Conservation (phyloP, 2,888 invertebrate genomes). For the Coleophora deauratella region DNA sequence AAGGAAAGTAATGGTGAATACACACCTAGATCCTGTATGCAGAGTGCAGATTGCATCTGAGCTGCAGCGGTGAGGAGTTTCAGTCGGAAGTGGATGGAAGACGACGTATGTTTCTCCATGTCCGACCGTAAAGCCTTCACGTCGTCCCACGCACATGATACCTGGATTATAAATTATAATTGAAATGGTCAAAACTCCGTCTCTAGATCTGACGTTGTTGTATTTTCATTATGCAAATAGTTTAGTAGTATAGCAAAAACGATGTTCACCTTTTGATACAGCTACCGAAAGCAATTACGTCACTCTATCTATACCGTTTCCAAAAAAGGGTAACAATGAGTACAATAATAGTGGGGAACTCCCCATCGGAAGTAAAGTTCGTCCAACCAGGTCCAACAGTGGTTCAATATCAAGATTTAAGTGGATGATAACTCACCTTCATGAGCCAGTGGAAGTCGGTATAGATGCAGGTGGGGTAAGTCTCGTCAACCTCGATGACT, state of each 20-base stretch:
- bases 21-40: constrained; percentile 89
- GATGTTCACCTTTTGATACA: too few relatives aligned
- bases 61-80: constrained; percentile 94
- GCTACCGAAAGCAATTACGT: too few relatives aligned
- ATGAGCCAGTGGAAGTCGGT: constrained; percentile 98
- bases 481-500: constrained; percentile 97
- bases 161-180: constrained; percentile 53
- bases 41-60: constrained; percentile 93
- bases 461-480: constrained; percentile 92
- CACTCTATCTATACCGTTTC: too few relatives aligned
- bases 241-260: too few relatives aligned
- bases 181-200: background rate
- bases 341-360: too few relatives aligned
- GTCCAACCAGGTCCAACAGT: too few relatives aligned
- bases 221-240: too few relatives aligned
- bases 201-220: too few relatives aligned
- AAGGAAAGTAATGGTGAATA: too few relatives aligned
- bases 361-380: too few relatives aligned
- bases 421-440: constrained; percentile 77
- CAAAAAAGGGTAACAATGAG: too few relatives aligned
- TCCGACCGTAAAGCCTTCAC: constrained; percentile 92
- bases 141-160: constrained; percentile 98
- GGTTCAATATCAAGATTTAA: too few relatives aligned
- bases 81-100: constrained; percentile 92
- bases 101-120: constrained; percentile 94